Percentiles rank a stretch among this genome's conserved stretches.
Evolutionary conservation across 2,888 invertebrate genomes (phyloP).

Genomic region (Eristalinus aeneus): DNA sequence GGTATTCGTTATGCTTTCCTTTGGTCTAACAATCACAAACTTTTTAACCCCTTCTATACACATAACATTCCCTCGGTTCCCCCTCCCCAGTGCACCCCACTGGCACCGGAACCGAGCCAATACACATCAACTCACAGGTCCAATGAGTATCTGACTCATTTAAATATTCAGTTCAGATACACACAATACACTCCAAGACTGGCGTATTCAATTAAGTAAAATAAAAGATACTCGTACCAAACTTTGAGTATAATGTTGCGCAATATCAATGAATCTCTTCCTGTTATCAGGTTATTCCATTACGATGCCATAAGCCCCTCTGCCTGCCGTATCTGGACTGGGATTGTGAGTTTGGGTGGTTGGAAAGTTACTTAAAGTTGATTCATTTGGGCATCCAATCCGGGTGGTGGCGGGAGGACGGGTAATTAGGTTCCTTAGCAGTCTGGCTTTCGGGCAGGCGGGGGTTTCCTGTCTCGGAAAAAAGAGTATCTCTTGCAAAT

Average conservation of each 20-base stretch:
- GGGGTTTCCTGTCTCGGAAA: not conserved
- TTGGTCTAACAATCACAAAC: not conserved
- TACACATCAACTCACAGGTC: not conserved
- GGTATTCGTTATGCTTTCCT: not conserved
- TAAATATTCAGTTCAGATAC: not conserved
- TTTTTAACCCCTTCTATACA: not conserved
- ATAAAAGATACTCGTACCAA: not conserved
- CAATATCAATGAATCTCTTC: slow-evolving; percentile 3
- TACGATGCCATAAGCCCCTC: not conserved
- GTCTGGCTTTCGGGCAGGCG: not conserved
- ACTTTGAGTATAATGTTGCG: not conserved
- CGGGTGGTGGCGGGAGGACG: not conserved
- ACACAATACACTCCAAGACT: not conserved
- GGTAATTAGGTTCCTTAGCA: not conserved
- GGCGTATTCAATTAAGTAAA: not conserved
- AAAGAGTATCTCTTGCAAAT: not conserved
- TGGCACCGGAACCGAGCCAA: not conserved
- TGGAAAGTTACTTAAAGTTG: not conserved
- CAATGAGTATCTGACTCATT: not conserved
- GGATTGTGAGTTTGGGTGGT: no score
- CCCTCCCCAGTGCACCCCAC: not conserved
- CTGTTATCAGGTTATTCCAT: slow-evolving; percentile 8
- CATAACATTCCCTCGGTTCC: not conserved
- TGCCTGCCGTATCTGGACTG: not conserved
- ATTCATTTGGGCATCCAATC: not conserved